Evolutionary conservation across 2,888 invertebrate species (phyloP).

Genomic region (Dusona sp.): DNA sequence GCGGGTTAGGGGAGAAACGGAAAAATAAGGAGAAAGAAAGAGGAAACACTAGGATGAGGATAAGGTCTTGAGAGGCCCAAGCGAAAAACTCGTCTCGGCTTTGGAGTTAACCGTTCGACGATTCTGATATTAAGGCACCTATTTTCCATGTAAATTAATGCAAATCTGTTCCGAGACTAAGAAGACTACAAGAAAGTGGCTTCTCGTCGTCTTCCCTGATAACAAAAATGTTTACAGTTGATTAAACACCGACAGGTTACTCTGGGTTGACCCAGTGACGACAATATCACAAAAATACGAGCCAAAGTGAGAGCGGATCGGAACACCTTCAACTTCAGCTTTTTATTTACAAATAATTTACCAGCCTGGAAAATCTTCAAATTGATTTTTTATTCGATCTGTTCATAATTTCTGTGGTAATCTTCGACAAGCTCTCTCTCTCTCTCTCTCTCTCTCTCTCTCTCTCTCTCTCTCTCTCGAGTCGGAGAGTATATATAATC

Average conservation of each 20-base stretch:
- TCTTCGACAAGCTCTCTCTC: constrained; percentile 9
- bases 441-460: neutral
- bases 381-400: neutral
- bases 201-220: neutral
- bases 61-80: neutral
- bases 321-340: neutral
- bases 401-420: constrained; percentile 4
- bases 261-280: neutral
- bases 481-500: constrained; percentile 16
- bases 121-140: constrained; percentile 28
- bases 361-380: neutral
- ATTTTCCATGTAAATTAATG: constrained; percentile 60
- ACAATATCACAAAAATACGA: neutral
- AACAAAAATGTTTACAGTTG: constrained; percentile 38
- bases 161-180: constrained; percentile 37
- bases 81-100: constrained; percentile 39
- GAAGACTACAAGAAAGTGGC: constrained; percentile 1
- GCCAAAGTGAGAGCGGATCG: neutral
- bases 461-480: neutral
- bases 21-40: neutral
- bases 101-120: constrained; percentile 24
- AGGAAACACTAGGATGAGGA: neutral
- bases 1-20: constrained; percentile 1
- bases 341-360: neutral
- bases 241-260: constrained; percentile 4